These are phyloP conservation scores for Isichthys henryi DNA, from an alignment of 2,113 vertebrate genomes.

Conservation along the genomic window DNA sequence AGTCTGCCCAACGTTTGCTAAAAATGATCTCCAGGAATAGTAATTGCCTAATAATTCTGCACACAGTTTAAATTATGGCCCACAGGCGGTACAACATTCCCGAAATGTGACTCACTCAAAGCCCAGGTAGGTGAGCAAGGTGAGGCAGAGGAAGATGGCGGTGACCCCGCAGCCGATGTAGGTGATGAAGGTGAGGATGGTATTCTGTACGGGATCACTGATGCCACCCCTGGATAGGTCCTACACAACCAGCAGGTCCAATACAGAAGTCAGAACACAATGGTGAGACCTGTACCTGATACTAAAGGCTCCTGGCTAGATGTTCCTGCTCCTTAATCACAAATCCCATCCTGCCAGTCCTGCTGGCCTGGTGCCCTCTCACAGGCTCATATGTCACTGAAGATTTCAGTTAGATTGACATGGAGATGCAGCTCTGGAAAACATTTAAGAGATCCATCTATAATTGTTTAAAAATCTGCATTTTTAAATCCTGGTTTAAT, in stretches of 20 bases:
- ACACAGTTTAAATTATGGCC: not conserved
- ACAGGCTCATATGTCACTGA: not conserved
- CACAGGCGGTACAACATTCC: not conserved
- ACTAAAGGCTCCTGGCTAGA: not conserved
- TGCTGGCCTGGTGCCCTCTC: not conserved
- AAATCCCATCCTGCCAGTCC: not conserved
- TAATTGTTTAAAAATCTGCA: no score
- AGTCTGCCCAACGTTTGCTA: no score
- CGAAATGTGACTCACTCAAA: conserved; percentile 74
- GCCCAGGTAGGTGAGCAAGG: conserved; percentile 80
- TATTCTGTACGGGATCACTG: conserved; percentile 49
- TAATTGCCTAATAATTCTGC: no score
- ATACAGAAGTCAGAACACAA: conserved; percentile 1
- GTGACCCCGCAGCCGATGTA: conserved; percentile 91
- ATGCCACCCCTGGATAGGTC: conserved; percentile 65
- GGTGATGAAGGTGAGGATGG: conserved; percentile 81
- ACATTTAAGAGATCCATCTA: no score
- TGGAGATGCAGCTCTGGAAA: no score
- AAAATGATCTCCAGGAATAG: no score
- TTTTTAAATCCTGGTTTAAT: no score
- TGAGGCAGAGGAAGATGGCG: conserved; percentile 79
- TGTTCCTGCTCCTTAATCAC: not conserved
- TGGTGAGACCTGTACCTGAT: not conserved
- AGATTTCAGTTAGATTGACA: not conserved
- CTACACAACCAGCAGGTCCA: conserved; percentile 46